Evolutionary conservation across 2,113 vertebrate genomes (phyloP).

Genomic region (Datnioides undecimradiatus): DNA sequence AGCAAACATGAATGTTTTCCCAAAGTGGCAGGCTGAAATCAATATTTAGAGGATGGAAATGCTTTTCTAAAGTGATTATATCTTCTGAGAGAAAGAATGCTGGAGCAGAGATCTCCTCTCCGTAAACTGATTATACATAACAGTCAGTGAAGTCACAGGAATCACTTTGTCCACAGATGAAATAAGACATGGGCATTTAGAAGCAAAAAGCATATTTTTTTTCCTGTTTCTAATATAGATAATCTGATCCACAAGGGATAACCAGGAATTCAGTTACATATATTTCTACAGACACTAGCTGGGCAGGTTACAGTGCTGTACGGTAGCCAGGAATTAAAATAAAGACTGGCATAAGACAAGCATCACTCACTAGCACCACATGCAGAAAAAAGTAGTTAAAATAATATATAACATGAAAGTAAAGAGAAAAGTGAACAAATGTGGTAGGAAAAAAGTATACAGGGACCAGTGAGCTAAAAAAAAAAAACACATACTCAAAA

Average conservation of each 20-base stretch:
- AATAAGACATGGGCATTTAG: not conserved
- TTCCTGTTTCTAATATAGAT: not conserved
- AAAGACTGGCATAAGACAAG: no score
- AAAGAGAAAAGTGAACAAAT: no score
- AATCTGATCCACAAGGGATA: not conserved
- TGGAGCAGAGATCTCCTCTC: not conserved
- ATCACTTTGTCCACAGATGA: slow-evolving; percentile 2
- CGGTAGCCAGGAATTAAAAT: not conserved
- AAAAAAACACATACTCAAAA: not conserved
- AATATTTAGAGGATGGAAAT: slow-evolving; percentile 46
- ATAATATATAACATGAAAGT: no score
- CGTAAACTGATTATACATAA: slow-evolving; percentile 22
- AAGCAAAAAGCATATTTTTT: not conserved
- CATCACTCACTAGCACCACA: no score
- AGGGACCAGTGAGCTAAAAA: no score
- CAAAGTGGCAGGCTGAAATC: slow-evolving; percentile 8
- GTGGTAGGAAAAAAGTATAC: no score
- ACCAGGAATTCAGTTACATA: not conserved
- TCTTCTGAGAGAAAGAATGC: not conserved
- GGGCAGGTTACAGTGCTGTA: not conserved
- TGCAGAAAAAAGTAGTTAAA: no score
- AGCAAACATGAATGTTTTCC: slow-evolving; percentile 31
- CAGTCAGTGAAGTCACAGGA: slow-evolving; percentile 10
- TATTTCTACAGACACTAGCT: not conserved
- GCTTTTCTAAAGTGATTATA: slow-evolving; percentile 50